Conservation (phyloP, 1,140 invertebrate species). For the Lordiphosa stackelbergi region DNA sequence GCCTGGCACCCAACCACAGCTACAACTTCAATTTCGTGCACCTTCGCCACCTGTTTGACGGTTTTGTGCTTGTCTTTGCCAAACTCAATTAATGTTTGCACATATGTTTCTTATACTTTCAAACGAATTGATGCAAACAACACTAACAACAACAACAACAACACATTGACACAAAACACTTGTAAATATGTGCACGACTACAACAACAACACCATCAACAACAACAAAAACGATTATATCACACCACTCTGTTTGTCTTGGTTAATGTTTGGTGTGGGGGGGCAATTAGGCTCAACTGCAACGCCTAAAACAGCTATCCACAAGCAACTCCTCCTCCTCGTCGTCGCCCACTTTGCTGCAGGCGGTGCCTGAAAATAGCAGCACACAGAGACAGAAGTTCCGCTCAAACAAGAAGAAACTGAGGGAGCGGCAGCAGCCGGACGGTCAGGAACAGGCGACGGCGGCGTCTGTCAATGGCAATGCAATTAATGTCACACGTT, state of each 20-base stretch:
- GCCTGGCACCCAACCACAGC: neutral
- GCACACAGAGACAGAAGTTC: conserved; percentile 36
- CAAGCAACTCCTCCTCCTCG: conserved; percentile 14
- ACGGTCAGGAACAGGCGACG: conserved; percentile 6
- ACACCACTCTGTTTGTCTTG: conserved; percentile 67
- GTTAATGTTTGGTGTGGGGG: conserved; percentile 51
- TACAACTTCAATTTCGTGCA: neutral
- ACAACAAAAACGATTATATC: conserved; percentile 21
- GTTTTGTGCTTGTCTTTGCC: conserved; percentile 46
- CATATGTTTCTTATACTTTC: conserved; percentile 71
- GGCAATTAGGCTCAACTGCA: conserved; percentile 57
- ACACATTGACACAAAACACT: conserved; percentile 41
- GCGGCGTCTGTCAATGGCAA: conserved; percentile 36
- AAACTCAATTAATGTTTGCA: conserved; percentile 67
- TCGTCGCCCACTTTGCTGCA: conserved; percentile 23
- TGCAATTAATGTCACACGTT: conserved; percentile 67
- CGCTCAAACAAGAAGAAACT: conserved; percentile 32
- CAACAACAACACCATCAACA: conserved; percentile 31
- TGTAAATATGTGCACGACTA: conserved; percentile 57
- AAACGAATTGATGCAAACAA: conserved; percentile 56
- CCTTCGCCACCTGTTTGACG: conserved; percentile 10
- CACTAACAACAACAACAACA: conserved; percentile 32
- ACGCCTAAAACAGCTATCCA: conserved; percentile 41
- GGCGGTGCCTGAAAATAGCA: conserved; percentile 37
- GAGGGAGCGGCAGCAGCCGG: conserved; percentile 15